A percentile compares a stretch with the other conserved stretches of the same genome.
Conservation (phyloP, 2,113 vertebrate genomes). For the Rhea americana region DNA sequence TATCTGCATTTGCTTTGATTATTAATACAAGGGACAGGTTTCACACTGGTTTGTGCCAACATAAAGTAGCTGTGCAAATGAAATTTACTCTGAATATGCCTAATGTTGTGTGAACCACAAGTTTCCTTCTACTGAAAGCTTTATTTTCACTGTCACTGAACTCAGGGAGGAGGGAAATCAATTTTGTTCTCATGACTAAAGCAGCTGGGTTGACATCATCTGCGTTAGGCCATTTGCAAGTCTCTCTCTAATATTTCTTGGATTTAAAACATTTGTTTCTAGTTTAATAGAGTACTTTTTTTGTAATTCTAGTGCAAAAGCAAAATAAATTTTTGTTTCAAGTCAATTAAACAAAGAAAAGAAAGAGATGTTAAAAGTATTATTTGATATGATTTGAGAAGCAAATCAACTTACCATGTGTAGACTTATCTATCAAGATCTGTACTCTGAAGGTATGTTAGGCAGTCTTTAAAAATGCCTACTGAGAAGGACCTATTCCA, state of each 20-base stretch:
- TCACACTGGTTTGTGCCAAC: conserved; percentile 44
- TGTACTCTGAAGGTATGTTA: neutral
- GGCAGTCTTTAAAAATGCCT: neutral
- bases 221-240: neutral
- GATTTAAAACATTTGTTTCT: conserved; percentile 34
- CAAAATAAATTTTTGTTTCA: conserved; percentile 37
- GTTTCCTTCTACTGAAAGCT: conserved; percentile 23
- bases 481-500: neutral
- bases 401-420: neutral
- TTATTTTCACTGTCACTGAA: conserved; percentile 49
- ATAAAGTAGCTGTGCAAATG: conserved; percentile 30
- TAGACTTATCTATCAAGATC: neutral
- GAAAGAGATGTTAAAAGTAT: neutral
- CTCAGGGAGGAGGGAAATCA: neutral
- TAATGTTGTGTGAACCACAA: conserved; percentile 31
- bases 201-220: neutral
- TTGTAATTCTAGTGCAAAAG: conserved; percentile 19
- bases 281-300: neutral
- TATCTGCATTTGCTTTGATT: conserved; percentile 70
- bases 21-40: conserved; percentile 59
- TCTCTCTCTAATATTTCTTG: conserved; percentile 14
- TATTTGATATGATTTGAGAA: conserved; percentile 36
- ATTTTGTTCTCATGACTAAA: conserved; percentile 16
- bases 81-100: conserved; percentile 37
- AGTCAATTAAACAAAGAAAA: conserved; percentile 15